Percentiles rank a stretch among this genome's conserved stretches.
Evolutionary conservation across 2,888 invertebrate species (phyloP).

Genomic region (Diaprepes abbreviatus): DNA sequence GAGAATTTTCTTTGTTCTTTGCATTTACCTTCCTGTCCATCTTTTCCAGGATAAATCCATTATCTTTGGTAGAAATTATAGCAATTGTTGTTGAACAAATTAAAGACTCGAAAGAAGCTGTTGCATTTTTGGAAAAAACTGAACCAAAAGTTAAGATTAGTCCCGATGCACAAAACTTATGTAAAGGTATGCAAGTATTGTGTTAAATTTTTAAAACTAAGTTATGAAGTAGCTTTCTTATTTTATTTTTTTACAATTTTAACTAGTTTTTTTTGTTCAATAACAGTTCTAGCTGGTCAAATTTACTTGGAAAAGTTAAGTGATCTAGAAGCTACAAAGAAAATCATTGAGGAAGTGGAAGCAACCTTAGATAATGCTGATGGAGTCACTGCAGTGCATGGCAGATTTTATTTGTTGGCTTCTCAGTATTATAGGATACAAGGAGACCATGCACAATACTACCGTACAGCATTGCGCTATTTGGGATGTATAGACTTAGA

Average conservation of each 20-base stretch:
- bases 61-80: slow-evolving; percentile 91
- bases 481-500: slow-evolving; percentile 77
- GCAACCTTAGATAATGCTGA: slow-evolving; percentile 89
- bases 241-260: too few species aligned
- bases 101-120: slow-evolving; percentile 84
- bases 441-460: slow-evolving; percentile 95
- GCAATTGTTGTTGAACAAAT: slow-evolving; percentile 83
- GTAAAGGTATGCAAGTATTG: slow-evolving; percentile 69
- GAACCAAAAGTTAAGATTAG: slow-evolving; percentile 89
- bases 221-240: too few species aligned
- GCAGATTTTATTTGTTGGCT: slow-evolving; percentile 92
- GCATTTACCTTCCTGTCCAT: too few species aligned
- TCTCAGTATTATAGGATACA: slow-evolving; percentile 90
- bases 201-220: not conserved
- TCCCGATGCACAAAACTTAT: slow-evolving; percentile 89
- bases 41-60: slow-evolving; percentile 91
- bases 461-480: slow-evolving; percentile 91
- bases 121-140: slow-evolving; percentile 90
- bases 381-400: slow-evolving; percentile 94
- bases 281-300: slow-evolving; percentile 85
- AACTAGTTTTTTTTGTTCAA: not conserved
- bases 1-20: too few species aligned
- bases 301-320: slow-evolving; percentile 83
- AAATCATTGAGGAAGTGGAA: slow-evolving; percentile 89
- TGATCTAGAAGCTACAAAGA: slow-evolving; percentile 84